phyloP scores from a whole-genome alignment of 2,113 vertebrate species.

The Glareola pratincola region DNA sequence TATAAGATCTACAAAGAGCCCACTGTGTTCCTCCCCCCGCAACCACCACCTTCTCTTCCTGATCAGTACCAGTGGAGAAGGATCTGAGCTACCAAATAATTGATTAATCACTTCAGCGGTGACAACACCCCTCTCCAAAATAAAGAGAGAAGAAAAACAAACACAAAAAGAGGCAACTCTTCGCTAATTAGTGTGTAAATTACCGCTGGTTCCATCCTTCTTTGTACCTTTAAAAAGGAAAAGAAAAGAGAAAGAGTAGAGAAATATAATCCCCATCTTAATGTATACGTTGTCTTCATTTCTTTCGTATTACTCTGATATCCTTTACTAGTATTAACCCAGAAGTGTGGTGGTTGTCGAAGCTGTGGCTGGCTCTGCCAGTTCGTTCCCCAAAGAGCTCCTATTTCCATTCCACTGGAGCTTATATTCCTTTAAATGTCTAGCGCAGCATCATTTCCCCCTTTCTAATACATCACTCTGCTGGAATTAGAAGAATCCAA shows the following conservation, averaged over 20 bases:
- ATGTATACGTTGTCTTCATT: slow-evolving; percentile 64
- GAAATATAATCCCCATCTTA: slow-evolving; percentile 63
- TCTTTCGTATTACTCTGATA: slow-evolving; percentile 63
- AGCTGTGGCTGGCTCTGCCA: slow-evolving; percentile 63
- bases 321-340: slow-evolving; percentile 57
- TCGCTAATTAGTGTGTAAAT: slow-evolving; percentile 77
- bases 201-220: slow-evolving; percentile 76
- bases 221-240: slow-evolving; percentile 51
- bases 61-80: slow-evolving; percentile 58
- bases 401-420: slow-evolving; percentile 78
- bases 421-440: slow-evolving; percentile 78
- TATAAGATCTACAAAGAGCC: slow-evolving; percentile 78
- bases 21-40: slow-evolving; percentile 72
- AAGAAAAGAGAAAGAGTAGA: slow-evolving; percentile 40
- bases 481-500: slow-evolving; percentile 77
- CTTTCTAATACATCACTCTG: slow-evolving; percentile 72
- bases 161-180: slow-evolving; percentile 71
- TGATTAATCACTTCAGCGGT: slow-evolving; percentile 75
- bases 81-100: slow-evolving; percentile 76
- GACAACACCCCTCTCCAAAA: slow-evolving; percentile 65
- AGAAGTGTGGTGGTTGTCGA: slow-evolving; percentile 66
- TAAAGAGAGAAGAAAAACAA: slow-evolving; percentile 69
- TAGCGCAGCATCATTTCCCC: slow-evolving; percentile 69
- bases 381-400: slow-evolving; percentile 73
- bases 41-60: slow-evolving; percentile 63